Evolutionary conservation across 2,113 vertebrate genomes (phyloP).

Genomic region (Pedetes capensis): DNA sequence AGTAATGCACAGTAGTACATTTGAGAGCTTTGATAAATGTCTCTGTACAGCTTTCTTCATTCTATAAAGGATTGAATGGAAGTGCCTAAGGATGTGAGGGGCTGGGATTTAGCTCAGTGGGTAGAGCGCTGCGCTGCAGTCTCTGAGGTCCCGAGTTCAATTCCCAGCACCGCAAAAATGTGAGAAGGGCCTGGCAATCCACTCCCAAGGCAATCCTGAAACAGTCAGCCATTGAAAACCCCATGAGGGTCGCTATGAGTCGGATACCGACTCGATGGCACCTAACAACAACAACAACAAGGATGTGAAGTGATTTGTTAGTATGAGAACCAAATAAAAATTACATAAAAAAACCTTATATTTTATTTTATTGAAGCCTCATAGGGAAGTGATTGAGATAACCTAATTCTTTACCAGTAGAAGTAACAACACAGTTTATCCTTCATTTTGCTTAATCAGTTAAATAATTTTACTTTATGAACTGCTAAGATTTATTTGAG

Average conservation of each 20-base stretch:
- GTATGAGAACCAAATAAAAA: slow-evolving; percentile 70
- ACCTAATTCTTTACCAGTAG: slow-evolving; percentile 80
- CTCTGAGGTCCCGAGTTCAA: too few relatives aligned
- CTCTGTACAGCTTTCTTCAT: slow-evolving; percentile 18
- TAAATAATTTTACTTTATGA: slow-evolving; percentile 21
- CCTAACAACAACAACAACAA: too few relatives aligned
- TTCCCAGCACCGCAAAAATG: too few relatives aligned
- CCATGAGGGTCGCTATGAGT: too few relatives aligned
- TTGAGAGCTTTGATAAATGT: slow-evolving; percentile 45
- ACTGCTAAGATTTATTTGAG: slow-evolving; percentile 34
- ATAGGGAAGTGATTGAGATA: slow-evolving; percentile 70
- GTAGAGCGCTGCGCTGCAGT: too few relatives aligned
- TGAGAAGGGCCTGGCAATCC: too few relatives aligned
- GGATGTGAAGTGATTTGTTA: slow-evolving; percentile 64
- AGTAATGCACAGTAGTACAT: not conserved
- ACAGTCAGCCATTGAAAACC: too few relatives aligned
- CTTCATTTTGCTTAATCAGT: slow-evolving; percentile 35
- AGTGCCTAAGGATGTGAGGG: slow-evolving; percentile 56
- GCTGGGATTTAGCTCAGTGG: too few relatives aligned
- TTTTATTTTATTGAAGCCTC: slow-evolving; percentile 73
- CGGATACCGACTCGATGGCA: too few relatives aligned
- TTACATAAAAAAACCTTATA: slow-evolving; percentile 40
- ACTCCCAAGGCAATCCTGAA: too few relatives aligned
- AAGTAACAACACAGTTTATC: slow-evolving; percentile 39
- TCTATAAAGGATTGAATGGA: slow-evolving; percentile 50